Conservation (phyloP, 2,113 vertebrate species). For the Puntigrus tetrazona region DNA sequence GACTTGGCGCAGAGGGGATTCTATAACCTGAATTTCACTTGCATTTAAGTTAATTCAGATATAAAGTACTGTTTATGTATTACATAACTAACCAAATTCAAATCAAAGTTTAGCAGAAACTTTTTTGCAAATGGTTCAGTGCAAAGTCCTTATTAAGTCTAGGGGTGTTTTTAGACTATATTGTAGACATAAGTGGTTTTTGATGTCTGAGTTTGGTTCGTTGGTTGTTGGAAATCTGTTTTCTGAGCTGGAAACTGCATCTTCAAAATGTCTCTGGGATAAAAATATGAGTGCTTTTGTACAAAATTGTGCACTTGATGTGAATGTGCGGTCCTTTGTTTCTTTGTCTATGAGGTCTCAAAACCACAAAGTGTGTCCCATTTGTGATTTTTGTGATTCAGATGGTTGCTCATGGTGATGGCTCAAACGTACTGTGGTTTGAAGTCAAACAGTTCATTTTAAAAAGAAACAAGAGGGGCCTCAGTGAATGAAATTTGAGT, state of each 20-base stretch:
- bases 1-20: slow-evolving; percentile 1
- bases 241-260: background rate
- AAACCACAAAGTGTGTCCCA: background rate
- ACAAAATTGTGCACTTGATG: background rate
- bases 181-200: background rate
- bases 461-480: background rate
- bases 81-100: background rate
- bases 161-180: background rate
- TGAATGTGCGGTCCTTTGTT: background rate
- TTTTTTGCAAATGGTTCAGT: background rate
- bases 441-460: background rate
- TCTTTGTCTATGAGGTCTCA: background rate
- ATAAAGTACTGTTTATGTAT: background rate
- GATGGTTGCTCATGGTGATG: background rate
- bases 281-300: background rate
- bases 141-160: background rate
- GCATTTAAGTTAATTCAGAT: slow-evolving; percentile 23
- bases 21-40: background rate
- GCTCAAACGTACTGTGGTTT: background rate
- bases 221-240: background rate
- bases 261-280: background rate
- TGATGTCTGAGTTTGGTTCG: background rate
- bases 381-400: background rate
- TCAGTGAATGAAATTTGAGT: background rate
- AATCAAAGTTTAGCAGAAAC: background rate